These are phyloP conservation scores for Drosophila nigritarsus DNA, from an alignment of 2,888 invertebrate species.

Conservation along the genomic window DNA sequence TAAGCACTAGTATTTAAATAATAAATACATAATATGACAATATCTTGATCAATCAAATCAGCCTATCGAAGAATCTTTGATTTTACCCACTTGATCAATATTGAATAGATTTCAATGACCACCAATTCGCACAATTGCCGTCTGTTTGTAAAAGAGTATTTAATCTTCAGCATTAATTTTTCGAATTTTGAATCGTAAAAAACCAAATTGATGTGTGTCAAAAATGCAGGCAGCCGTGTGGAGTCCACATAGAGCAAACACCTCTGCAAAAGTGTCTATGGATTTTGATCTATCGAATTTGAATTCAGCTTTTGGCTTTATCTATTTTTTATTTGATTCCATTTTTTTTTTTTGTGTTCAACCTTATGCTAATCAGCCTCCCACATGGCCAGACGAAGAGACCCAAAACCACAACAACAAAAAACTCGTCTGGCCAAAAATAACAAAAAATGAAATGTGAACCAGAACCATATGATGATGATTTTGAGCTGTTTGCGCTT, in stretches of 20 bases:
- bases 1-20: not conserved
- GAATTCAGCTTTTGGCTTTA: slow-evolving; percentile 22
- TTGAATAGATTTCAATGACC: not conserved
- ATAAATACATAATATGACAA: not conserved
- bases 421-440: slow-evolving; percentile 71
- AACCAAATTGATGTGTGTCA: slow-evolving; percentile 52
- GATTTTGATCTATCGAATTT: slow-evolving; percentile 44
- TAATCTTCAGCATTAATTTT: not conserved
- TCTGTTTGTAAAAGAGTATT: slow-evolving; percentile 10
- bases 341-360: slow-evolving; percentile 20
- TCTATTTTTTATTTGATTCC: slow-evolving; percentile 29
- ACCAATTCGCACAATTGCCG: not conserved
- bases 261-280: slow-evolving; percentile 51
- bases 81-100: not conserved
- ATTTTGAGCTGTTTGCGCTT: slow-evolving; percentile 15
- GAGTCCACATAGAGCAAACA: slow-evolving; percentile 18
- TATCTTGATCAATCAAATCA: not conserved
- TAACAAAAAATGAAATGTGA: slow-evolving; percentile 39
- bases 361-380: slow-evolving; percentile 78
- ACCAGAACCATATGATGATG: slow-evolving; percentile 20
- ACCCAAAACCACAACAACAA: slow-evolving; percentile 5
- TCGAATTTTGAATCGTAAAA: slow-evolving; percentile 39
- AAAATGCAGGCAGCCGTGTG: slow-evolving; percentile 47
- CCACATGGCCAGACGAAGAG: slow-evolving; percentile 70
- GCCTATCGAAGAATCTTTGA: not conserved